phyloP scores from a whole-genome alignment of 2,888 invertebrate species.

The Erannis defoliaria region DNA sequence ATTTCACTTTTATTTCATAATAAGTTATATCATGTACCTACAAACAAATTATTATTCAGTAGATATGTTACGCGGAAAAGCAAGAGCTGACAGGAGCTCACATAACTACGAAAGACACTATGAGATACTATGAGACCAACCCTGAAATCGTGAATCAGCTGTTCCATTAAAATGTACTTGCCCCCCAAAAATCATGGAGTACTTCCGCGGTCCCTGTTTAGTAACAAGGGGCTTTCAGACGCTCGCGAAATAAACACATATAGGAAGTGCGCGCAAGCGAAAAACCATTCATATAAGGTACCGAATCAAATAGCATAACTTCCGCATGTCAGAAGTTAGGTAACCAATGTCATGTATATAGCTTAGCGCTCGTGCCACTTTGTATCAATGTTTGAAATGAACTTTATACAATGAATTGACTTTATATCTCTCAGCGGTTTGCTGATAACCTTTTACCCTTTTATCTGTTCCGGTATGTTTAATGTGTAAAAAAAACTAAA shows the following conservation, averaged over 20 bases:
- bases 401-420: slow-evolving; percentile 17
- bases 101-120: too few species aligned
- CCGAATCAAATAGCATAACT: background rate
- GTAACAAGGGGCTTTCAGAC: too few species aligned
- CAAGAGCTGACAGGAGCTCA: too few species aligned
- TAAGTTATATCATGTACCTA: slow-evolving; percentile 4
- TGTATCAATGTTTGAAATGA: slow-evolving; percentile 23
- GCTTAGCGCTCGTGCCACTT: slow-evolving; percentile 20
- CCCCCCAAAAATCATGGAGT: too few species aligned
- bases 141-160: too few species aligned
- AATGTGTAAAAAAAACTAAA: background rate
- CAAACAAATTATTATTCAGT: background rate
- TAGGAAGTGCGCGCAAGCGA: background rate
- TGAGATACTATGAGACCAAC: too few species aligned
- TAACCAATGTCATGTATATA: background rate
- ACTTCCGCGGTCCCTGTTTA: too few species aligned
- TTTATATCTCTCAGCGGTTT: background rate
- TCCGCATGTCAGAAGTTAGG: background rate
- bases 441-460: slow-evolving; percentile 6
- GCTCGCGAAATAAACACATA: too few species aligned
- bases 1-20: slow-evolving; percentile 25
- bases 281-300: background rate
- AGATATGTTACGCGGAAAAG: background rate
- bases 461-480: slow-evolving; percentile 24
- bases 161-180: too few species aligned